Conservation (phyloP, 2,797 vertebrate species). For the Notolabrus celidotus region DNA sequence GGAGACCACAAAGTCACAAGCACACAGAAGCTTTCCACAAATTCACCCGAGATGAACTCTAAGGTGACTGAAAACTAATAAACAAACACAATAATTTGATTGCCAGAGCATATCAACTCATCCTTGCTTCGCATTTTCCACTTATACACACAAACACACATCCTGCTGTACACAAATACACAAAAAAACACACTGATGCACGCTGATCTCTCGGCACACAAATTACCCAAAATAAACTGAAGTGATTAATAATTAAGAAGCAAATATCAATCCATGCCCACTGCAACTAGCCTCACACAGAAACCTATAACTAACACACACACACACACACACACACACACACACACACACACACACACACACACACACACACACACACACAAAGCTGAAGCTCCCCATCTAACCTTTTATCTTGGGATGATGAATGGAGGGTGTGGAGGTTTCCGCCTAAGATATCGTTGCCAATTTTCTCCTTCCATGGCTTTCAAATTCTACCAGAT, state of each 20-base stretch:
- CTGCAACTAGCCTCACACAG: constrained; percentile 13
- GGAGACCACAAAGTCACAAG: not conserved
- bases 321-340: constrained; percentile 9
- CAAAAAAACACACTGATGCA: not conserved
- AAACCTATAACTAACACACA: constrained; percentile 10
- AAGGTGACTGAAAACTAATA: constrained; percentile 28
- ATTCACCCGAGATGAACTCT: constrained; percentile 34
- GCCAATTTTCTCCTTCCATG: constrained; percentile 83
- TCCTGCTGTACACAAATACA: constrained; percentile 10
- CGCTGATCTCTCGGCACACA: constrained; percentile 21
- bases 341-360: constrained; percentile 13
- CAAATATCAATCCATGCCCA: constrained; percentile 29
- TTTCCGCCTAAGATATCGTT: constrained; percentile 77
- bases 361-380: constrained; percentile 8
- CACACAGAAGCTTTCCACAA: constrained; percentile 19
- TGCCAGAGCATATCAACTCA: constrained; percentile 14
- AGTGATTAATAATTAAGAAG: constrained; percentile 49
- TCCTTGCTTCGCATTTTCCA: constrained; percentile 4
- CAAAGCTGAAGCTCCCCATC: constrained; percentile 38
- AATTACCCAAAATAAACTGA: constrained; percentile 48
- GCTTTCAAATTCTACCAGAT: constrained; percentile 78
- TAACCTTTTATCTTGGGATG: constrained; percentile 82
- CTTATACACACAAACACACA: constrained; percentile 16
- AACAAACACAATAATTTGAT: constrained; percentile 27
- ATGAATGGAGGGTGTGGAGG: constrained; percentile 74